phyloP scores from a whole-genome alignment of 2,888 invertebrate genomes.

The Himalopsyche tibetana region DNA sequence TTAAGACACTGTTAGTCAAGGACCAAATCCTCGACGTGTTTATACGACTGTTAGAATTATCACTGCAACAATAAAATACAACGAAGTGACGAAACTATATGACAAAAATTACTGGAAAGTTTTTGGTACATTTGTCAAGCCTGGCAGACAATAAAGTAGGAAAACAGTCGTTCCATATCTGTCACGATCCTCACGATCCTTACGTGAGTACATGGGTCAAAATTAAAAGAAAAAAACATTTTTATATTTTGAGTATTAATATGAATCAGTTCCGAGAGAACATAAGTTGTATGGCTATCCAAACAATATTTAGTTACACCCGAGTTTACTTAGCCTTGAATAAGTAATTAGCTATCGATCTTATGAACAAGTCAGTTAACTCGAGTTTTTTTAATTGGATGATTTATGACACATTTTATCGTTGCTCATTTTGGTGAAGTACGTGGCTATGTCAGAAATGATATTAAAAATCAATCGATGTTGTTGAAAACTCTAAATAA shows the following conservation, averaged over 20 bases:
- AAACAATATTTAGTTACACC: neutral
- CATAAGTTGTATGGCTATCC: neutral
- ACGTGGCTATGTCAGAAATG: neutral
- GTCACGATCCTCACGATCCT: too few species aligned
- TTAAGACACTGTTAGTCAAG: too few species aligned
- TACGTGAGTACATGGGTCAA: too few species aligned
- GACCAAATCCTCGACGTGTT: too few species aligned
- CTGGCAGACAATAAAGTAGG: too few species aligned
- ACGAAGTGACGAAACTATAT: too few species aligned
- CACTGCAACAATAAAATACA: too few species aligned
- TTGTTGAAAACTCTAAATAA: neutral
- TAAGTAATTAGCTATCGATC: constrained; percentile 61
- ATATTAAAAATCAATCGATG: neutral
- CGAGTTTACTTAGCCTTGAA: constrained; percentile 56
- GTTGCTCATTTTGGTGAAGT: neutral
- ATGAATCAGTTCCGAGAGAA: neutral
- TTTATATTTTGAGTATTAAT: neutral
- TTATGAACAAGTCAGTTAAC: constrained; percentile 46
- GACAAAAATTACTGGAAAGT: too few species aligned
- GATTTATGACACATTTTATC: constrained; percentile 25
- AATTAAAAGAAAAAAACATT: too few species aligned
- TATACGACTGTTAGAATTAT: too few species aligned
- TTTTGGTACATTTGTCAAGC: too few species aligned
- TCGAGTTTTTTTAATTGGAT: constrained; percentile 43
- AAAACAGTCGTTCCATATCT: too few species aligned